These are phyloP conservation scores for Smithornis capensis DNA, from an alignment of 2,113 vertebrate genomes.

Conservation along the genomic window DNA sequence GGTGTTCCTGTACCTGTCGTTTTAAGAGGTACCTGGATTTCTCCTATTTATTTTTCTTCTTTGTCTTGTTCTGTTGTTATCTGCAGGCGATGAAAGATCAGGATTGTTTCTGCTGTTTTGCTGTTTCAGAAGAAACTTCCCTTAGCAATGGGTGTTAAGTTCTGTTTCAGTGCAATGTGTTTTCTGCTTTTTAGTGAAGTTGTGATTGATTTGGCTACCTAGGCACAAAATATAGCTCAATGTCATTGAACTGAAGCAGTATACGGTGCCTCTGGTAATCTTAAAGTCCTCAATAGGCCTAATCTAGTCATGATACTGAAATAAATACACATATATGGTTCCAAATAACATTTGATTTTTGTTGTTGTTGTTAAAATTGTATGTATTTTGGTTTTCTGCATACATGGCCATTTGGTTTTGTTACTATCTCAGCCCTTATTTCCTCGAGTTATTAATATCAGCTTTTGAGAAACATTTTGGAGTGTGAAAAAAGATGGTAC, in stretches of 20 bases:
- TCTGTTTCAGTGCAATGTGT: background rate
- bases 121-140: background rate
- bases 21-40: background rate
- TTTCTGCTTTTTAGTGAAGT: background rate
- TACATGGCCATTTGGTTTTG: background rate
- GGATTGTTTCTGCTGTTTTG: background rate
- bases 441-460: background rate
- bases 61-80: background rate
- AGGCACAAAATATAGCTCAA: background rate
- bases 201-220: background rate
- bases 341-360: background rate
- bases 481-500: background rate
- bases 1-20: background rate
- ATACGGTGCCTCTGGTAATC: background rate
- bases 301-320: background rate
- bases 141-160: background rate
- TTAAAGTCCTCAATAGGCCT: background rate
- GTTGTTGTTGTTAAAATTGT: background rate
- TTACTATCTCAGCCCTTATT: background rate
- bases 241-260: background rate
- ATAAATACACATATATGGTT: background rate
- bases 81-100: background rate
- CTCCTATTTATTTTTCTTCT: background rate
- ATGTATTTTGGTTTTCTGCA: background rate
- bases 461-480: background rate